A percentile compares a stretch with the other conserved stretches of the same genome.
These are phyloP conservation scores for Ormia ochracea DNA, from an alignment of 2,888 invertebrate genomes.

Conservation along the genomic window DNA sequence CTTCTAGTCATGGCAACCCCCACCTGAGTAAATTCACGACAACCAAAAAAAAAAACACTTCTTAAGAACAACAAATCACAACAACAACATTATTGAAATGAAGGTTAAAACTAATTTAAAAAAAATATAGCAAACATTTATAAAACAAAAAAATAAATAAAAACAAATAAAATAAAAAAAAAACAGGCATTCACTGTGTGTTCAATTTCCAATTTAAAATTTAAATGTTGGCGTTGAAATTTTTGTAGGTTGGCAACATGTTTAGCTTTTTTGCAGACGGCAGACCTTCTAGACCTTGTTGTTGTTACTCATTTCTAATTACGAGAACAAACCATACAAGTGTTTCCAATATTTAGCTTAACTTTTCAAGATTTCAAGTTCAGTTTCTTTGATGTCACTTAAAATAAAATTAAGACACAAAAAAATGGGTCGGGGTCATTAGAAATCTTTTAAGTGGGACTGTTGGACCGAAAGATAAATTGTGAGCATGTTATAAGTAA, in stretches of 20 bases:
- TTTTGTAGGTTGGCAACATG: slow-evolving; percentile 23
- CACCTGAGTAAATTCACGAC: slow-evolving; percentile 10
- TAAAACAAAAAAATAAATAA: not conserved
- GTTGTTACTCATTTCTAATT: not conserved
- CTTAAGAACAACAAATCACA: not conserved
- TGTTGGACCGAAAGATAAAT: not conserved
- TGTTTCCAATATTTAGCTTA: not conserved
- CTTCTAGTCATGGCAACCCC: slow-evolving; percentile 24
- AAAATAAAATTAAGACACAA: not conserved
- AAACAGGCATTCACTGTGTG: not conserved
- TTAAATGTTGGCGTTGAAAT: slow-evolving; percentile 21
- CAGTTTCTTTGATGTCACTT: not conserved
- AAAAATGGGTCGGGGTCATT: slow-evolving; percentile 45
- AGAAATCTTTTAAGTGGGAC: slow-evolving; percentile 21
- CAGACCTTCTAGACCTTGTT: not conserved
- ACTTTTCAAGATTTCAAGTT: slow-evolving; percentile 43
- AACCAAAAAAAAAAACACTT: slow-evolving; percentile 16
- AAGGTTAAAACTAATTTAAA: slow-evolving; percentile 37
- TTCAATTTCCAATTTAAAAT: slow-evolving; percentile 6
- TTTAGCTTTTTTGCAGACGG: not conserved
- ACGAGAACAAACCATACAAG: slow-evolving; percentile 25
- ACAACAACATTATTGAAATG: not conserved
- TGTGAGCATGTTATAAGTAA: not conserved
- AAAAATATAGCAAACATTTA: not conserved
- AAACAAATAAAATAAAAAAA: not conserved